Evolutionary conservation across 1,140 invertebrate genomes (phyloP).

Genomic region (Magallana angulata): DNA sequence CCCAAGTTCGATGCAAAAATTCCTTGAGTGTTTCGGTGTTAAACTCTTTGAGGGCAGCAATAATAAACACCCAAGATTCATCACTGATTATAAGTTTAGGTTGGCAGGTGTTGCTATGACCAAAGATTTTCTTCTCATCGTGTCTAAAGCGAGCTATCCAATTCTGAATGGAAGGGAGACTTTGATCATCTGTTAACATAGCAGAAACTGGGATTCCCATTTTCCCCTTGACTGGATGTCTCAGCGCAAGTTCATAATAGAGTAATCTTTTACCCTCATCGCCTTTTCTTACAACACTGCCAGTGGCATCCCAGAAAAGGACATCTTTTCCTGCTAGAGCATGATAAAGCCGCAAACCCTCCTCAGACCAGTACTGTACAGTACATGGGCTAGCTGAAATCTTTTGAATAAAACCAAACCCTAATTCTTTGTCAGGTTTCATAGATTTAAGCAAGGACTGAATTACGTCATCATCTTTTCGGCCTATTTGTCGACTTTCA

Average conservation of each 20-base stretch:
- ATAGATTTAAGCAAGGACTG: background rate
- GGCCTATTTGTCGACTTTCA: background rate
- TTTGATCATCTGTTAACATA: background rate
- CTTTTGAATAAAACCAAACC: background rate
- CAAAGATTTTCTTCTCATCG: background rate
- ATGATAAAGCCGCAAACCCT: background rate
- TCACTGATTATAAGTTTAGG: background rate
- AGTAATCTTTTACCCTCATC: background rate
- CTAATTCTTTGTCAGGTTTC: background rate
- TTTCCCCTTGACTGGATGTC: background rate
- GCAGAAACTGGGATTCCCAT: conserved; percentile 8
- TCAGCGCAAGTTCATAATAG: background rate
- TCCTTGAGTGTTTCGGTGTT: background rate
- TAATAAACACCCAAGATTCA: background rate
- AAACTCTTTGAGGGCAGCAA: background rate
- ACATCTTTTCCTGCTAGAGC: background rate
- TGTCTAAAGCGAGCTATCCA: background rate
- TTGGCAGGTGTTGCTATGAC: background rate
- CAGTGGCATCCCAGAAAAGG: background rate
- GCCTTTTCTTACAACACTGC: background rate
- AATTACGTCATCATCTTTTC: background rate
- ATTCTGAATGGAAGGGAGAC: background rate
- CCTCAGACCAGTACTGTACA: background rate
- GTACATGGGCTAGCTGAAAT: background rate
- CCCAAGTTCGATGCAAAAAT: background rate